Percentiles rank a stretch among this genome's conserved stretches.
Conservation (phyloP, 2,888 invertebrate genomes). For the Aporophyla lueneburgensis region DNA sequence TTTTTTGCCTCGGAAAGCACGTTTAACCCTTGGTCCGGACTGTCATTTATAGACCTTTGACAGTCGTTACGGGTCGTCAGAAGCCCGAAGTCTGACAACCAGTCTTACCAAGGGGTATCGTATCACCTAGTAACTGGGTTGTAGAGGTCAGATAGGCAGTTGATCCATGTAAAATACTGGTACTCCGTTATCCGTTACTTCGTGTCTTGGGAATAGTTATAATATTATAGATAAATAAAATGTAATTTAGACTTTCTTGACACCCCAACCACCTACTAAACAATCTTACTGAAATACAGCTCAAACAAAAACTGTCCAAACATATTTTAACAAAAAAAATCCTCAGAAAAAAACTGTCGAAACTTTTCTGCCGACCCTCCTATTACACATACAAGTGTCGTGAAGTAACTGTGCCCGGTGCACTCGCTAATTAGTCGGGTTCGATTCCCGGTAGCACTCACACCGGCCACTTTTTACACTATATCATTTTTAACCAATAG, state of each 20-base stretch:
- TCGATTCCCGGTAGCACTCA: conserved; percentile 79
- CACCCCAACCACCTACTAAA: neutral
- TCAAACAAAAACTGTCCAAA: neutral
- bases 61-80: too few relatives aligned
- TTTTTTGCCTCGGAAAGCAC: too few relatives aligned
- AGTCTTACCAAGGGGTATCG: too few relatives aligned
- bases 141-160: too few relatives aligned
- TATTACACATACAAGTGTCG: conserved; percentile 75
- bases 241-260: neutral
- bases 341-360: neutral
- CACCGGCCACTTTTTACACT: conserved; percentile 76
- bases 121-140: too few relatives aligned
- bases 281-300: neutral
- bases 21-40: too few relatives aligned
- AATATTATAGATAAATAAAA: neutral
- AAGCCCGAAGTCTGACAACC: too few relatives aligned
- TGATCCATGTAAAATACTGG: too few relatives aligned
- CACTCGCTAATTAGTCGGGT: conserved; percentile 82
- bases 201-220: neutral
- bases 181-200: too few relatives aligned
- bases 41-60: too few relatives aligned
- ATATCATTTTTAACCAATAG: conserved; percentile 83
- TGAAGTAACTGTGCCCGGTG: conserved; percentile 77
- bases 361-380: conserved; percentile 69
- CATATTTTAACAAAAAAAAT: neutral